Evolutionary conservation across 2,113 vertebrate genomes (phyloP).

Genomic region (Ginglymostoma cirratum): DNA sequence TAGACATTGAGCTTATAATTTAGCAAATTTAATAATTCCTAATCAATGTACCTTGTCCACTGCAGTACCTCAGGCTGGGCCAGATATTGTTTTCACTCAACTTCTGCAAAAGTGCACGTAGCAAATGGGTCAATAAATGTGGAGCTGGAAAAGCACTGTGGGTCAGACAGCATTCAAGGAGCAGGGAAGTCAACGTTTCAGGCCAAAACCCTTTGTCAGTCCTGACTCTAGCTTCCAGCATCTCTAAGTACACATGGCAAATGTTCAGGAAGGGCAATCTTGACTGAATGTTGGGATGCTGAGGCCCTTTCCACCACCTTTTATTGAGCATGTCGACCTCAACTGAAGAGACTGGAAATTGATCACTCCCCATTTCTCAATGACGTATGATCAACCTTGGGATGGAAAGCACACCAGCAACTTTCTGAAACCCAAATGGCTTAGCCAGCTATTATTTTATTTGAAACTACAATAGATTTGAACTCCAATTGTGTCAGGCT

Average conservation of each 20-base stretch:
- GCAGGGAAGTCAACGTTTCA: no score
- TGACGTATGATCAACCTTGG: background rate
- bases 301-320: background rate
- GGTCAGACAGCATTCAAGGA: no score
- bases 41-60: background rate
- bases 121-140: background rate
- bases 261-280: background rate
- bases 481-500: background rate
- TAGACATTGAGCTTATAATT: background rate
- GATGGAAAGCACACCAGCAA: background rate
- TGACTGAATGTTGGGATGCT: background rate
- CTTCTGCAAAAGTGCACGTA: background rate
- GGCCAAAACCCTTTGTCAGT: no score
- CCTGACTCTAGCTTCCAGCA: no score
- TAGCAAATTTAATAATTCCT: background rate
- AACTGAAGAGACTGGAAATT: background rate
- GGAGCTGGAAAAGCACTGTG: no score
- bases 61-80: background rate
- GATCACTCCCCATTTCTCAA: background rate
- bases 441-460: background rate
- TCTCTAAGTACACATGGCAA: background rate
- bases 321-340: background rate
- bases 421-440: background rate
- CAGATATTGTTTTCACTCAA: background rate
- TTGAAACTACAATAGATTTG: background rate